phyloP scores from a whole-genome alignment of 2,888 invertebrate genomes.

The Limnephilus marmoratus region DNA sequence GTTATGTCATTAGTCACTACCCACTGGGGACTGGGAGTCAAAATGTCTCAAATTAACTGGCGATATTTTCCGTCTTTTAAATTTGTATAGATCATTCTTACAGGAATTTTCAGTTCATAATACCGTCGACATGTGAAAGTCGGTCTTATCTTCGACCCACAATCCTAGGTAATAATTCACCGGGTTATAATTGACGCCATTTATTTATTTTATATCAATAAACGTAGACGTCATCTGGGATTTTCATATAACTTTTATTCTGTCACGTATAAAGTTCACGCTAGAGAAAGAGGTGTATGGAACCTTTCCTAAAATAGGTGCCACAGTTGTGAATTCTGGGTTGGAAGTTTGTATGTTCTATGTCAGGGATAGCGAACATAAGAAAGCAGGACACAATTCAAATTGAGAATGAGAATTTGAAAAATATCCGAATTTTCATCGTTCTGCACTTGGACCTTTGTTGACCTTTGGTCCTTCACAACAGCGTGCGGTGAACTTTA shows the following conservation, averaged over 20 bases:
- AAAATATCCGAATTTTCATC: too few relatives aligned
- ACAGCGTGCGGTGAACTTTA: too few relatives aligned
- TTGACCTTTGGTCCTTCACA: too few relatives aligned
- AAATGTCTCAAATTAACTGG: not conserved
- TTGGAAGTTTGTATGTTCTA: not conserved
- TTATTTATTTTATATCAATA: conserved; percentile 14
- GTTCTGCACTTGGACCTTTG: too few relatives aligned
- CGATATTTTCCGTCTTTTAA: not conserved
- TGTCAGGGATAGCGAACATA: not conserved
- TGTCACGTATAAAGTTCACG: conserved; percentile 26
- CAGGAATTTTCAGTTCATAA: not conserved
- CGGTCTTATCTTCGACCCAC: not conserved
- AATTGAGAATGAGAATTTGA: too few relatives aligned
- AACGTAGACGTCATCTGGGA: not conserved
- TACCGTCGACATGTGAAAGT: not conserved
- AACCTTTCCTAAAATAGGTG: conserved; percentile 16
- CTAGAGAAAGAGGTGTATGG: not conserved
- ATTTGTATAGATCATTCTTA: not conserved
- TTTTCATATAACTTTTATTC: conserved; percentile 26
- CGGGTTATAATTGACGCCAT: not conserved
- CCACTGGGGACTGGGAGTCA: not conserved
- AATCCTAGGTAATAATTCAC: not conserved
- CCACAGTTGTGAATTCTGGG: not conserved
- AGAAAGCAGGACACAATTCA: not conserved
- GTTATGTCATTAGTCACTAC: not conserved